phyloP scores from a whole-genome alignment of 2,113 vertebrate genomes.

The Burhinus bistriatus region DNA sequence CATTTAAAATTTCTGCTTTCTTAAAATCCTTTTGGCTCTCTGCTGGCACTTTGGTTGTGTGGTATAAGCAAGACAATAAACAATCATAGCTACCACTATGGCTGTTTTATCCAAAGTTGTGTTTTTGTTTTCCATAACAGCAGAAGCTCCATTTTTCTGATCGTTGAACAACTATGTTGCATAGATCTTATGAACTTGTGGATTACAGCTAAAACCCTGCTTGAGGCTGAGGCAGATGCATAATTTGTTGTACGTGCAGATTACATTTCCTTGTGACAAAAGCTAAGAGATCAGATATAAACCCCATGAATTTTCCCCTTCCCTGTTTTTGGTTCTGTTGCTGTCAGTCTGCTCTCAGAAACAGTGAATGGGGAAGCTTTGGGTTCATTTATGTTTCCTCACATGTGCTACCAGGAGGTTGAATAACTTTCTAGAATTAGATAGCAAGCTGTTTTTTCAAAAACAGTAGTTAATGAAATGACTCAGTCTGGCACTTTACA shows the following conservation, averaged over 20 bases:
- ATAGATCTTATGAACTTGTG: background rate
- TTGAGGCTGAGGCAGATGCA: background rate
- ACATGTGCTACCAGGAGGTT: background rate
- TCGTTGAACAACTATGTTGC: background rate
- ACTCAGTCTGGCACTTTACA: background rate
- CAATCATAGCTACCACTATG: background rate
- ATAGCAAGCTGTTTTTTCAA: background rate
- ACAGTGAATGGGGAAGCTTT: background rate
- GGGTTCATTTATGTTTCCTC: background rate
- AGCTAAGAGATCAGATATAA: background rate
- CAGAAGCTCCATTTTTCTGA: background rate
- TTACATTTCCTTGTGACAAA: background rate
- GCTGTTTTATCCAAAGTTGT: background rate
- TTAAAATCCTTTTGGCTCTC: background rate
- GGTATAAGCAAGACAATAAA: background rate
- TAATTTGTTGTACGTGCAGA: background rate
- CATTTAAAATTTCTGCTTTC: background rate
- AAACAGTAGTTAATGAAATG: background rate
- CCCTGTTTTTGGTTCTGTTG: background rate
- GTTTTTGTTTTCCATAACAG: background rate
- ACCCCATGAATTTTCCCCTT: background rate
- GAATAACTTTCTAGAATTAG: background rate
- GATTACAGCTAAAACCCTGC: background rate
- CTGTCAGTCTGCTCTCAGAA: background rate
- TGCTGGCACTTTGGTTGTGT: background rate